Percentiles rank a stretch among this genome's conserved stretches.
Conservation (phyloP, 2,113 vertebrate species). For the Anser brachyrhynchus region DNA sequence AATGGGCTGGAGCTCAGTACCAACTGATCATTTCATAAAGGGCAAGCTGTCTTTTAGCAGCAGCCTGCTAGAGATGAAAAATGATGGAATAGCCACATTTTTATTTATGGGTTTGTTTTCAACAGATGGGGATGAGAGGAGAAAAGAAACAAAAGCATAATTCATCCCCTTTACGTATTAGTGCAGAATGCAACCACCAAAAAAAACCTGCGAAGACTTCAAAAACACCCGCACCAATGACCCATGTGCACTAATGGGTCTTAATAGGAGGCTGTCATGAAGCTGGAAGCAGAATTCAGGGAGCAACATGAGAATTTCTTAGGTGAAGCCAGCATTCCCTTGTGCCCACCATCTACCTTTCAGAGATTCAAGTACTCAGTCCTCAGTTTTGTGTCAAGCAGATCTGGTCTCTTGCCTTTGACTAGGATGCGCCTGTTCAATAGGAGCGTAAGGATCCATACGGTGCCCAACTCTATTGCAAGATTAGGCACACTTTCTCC, state of each 20-base stretch:
- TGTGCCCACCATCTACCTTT: background rate
- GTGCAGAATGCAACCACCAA: background rate
- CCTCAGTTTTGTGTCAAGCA: background rate
- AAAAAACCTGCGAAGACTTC: background rate
- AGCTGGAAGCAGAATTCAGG: background rate
- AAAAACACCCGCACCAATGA: background rate
- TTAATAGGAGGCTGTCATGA: background rate
- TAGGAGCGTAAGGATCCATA: background rate
- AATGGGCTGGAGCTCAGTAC: background rate
- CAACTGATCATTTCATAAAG: background rate
- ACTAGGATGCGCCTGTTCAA: background rate
- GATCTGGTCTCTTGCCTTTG: background rate
- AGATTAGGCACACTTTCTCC: background rate
- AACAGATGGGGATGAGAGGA: background rate
- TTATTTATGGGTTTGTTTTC: background rate
- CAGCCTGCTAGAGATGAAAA: background rate
- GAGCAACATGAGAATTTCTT: background rate
- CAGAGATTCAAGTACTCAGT: background rate
- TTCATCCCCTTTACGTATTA: background rate
- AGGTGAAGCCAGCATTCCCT: rapidly evolving
- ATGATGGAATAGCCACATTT: background rate
- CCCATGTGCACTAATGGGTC: background rate
- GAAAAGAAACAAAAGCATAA: conserved; percentile 8
- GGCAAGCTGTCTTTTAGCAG: background rate
- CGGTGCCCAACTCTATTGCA: background rate